A percentile compares a stretch with the other conserved stretches of the same genome.
These are phyloP conservation scores for Semnornis frantzii DNA, from an alignment of 2,113 vertebrate genomes.

Conservation along the genomic window DNA sequence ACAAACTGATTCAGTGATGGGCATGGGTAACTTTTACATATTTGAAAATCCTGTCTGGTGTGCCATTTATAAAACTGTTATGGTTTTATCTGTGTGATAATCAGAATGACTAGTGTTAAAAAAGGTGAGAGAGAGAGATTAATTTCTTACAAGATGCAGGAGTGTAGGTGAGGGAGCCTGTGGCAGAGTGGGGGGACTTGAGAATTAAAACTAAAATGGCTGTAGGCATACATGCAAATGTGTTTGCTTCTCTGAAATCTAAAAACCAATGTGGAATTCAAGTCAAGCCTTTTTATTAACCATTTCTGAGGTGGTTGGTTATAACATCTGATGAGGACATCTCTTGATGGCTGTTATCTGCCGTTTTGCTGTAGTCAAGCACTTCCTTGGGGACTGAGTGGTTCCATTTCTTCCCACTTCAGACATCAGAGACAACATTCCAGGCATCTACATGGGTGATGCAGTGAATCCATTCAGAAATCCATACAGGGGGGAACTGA, in stretches of 20 bases:
- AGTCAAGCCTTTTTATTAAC: constrained; percentile 13
- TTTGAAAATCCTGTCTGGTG: background rate
- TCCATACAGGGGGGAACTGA: constrained; percentile 2
- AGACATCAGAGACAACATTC: background rate
- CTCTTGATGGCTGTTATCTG: constrained; percentile 2
- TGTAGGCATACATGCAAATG: background rate
- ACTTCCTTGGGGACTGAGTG: background rate
- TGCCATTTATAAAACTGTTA: background rate
- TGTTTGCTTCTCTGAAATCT: background rate
- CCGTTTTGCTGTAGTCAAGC: background rate
- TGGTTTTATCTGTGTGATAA: background rate
- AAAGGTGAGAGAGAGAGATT: background rate
- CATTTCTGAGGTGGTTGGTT: background rate
- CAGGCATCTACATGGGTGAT: background rate
- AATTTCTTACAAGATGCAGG: background rate
- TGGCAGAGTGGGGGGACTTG: background rate
- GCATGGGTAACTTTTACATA: background rate
- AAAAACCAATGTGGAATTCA: background rate
- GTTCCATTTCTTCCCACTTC: background rate
- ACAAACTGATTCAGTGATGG: background rate
- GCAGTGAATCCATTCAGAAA: constrained; percentile 26
- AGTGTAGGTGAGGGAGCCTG: background rate
- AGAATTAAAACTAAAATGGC: background rate
- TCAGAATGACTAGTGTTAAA: background rate
- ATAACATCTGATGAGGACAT: background rate